These are phyloP conservation scores for Condylostylus longicornis DNA, from an alignment of 1,140 invertebrate species.

Conservation along the genomic window DNA sequence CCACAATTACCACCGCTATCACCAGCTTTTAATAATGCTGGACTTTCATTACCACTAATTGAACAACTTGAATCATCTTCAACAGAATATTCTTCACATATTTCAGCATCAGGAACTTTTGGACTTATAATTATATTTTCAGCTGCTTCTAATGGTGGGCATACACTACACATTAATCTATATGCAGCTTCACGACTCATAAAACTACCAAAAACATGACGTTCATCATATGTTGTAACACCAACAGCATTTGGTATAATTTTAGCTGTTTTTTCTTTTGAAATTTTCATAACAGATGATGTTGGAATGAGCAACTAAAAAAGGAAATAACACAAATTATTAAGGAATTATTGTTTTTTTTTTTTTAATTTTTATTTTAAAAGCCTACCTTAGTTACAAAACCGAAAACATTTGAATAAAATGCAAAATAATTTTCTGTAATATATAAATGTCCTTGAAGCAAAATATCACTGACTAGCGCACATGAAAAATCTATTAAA, in stretches of 20 bases:
- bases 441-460: constrained; percentile 86
- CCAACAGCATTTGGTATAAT: constrained; percentile 86
- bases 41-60: constrained; percentile 26
- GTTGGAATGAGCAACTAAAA: constrained; percentile 65
- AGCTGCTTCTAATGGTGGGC: constrained; percentile 30
- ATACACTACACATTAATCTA: constrained; percentile 67
- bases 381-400: constrained; percentile 69
- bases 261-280: constrained; percentile 77
- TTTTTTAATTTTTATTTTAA: neutral
- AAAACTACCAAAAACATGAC: constrained; percentile 79
- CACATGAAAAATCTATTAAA: constrained; percentile 72
- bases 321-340: constrained; percentile 1
- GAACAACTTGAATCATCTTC: constrained; percentile 25
- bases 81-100: constrained; percentile 17
- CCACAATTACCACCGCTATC: neutral
- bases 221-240: constrained; percentile 63
- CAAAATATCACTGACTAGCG: constrained; percentile 78
- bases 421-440: constrained; percentile 84
- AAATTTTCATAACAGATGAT: constrained; percentile 64
- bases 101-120: constrained; percentile 17
- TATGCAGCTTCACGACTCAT: constrained; percentile 75
- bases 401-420: constrained; percentile 89
- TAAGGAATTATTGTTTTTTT: neutral
- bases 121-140: constrained; percentile 11
- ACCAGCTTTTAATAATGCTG: constrained; percentile 8